These are phyloP conservation scores for Garrulus glandarius DNA, from an alignment of 2,797 vertebrate genomes.

Conservation along the genomic window DNA sequence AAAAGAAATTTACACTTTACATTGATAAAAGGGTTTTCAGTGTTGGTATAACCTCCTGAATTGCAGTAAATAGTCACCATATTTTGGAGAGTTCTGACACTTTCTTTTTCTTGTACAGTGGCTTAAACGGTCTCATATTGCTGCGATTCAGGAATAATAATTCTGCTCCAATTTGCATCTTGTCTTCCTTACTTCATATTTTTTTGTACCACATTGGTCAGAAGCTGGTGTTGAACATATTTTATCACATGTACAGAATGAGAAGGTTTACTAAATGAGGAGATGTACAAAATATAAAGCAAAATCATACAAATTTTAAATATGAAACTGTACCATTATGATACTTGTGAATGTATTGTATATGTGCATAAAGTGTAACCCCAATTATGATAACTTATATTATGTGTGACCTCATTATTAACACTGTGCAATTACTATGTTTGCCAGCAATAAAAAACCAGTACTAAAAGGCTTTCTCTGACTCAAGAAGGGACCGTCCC, in stretches of 20 bases:
- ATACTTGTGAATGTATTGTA: neutral
- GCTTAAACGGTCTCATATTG: neutral
- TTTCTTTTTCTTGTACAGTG: neutral
- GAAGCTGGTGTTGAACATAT: neutral
- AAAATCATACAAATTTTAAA: neutral
- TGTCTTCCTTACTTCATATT: neutral
- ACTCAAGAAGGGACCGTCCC: neutral
- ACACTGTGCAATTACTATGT: neutral
- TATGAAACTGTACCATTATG: neutral
- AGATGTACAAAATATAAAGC: neutral
- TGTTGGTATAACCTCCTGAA: neutral
- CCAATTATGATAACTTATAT: neutral
- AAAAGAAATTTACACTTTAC: neutral
- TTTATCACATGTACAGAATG: neutral
- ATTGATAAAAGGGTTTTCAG: conserved; percentile 12
- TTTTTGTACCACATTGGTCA: neutral
- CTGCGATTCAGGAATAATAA: neutral
- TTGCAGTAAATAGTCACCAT: conserved; percentile 1
- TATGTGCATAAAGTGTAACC: neutral
- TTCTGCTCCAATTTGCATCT: neutral
- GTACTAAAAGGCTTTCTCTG: neutral
- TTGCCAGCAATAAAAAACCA: neutral
- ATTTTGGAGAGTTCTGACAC: neutral
- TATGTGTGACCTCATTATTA: neutral
- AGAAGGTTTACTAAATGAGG: neutral